Percentiles rank a stretch among this genome's conserved stretches.
Evolutionary conservation across 1,140 invertebrate species (phyloP).

Genomic region (Drosophila equinoxialis): DNA sequence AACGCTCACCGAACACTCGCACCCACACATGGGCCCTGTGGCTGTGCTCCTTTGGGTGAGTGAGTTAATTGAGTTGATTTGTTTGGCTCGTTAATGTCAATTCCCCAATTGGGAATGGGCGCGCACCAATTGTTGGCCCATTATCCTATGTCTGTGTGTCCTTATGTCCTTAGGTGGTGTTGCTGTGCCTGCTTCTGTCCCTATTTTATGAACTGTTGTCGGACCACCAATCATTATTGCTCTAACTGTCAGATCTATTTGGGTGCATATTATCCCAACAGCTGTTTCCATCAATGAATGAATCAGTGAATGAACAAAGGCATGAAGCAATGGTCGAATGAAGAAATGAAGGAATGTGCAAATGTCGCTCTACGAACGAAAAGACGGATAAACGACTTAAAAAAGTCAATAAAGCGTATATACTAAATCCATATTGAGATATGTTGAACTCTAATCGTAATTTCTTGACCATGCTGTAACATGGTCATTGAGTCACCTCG

Average conservation of each 20-base stretch:
- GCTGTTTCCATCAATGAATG: conserved; percentile 20
- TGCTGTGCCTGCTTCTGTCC: conserved; percentile 59
- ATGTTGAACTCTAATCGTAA: too few species aligned
- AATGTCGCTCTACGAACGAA: neutral
- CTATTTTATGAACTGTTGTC: conserved; percentile 42
- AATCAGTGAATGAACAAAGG: neutral
- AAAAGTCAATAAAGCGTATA: too few species aligned
- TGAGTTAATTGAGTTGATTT: neutral
- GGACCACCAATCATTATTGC: conserved; percentile 55
- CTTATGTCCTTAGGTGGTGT: conserved; percentile 41
- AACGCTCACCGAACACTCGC: conserved; percentile 22
- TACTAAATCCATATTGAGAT: too few species aligned
- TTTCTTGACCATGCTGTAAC: too few species aligned
- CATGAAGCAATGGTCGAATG: neutral
- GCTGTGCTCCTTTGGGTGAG: conserved; percentile 54
- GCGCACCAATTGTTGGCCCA: neutral
- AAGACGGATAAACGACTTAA: too few species aligned
- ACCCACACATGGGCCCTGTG: conserved; percentile 43
- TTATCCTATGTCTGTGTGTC: too few species aligned
- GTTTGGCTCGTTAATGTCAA: conserved; percentile 5
- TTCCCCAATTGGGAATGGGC: too few species aligned
- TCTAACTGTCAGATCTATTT: conserved; percentile 42
- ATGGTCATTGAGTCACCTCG: neutral
- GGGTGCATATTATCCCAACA: conserved; percentile 47
- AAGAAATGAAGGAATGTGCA: too few species aligned